Evolutionary conservation across 2,888 invertebrate genomes (phyloP).

Genomic region (Microdon myrmicae): DNA sequence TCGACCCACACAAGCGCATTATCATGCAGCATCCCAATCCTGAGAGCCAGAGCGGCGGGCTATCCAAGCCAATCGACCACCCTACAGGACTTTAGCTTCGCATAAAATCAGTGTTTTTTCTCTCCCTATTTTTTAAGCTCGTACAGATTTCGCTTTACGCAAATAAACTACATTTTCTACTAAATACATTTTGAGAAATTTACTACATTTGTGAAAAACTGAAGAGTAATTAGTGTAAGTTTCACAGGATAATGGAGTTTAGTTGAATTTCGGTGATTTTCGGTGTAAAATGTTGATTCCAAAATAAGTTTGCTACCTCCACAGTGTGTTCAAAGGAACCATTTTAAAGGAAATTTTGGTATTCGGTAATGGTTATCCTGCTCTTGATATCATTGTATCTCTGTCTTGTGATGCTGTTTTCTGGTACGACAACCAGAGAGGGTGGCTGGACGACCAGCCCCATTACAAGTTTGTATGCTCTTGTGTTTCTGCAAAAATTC

Average conservation of each 20-base stretch:
- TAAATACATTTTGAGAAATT: slow-evolving; percentile 28
- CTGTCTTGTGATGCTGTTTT: slow-evolving; percentile 33
- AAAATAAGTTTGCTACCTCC: slow-evolving; percentile 7
- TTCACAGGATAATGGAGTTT: slow-evolving; percentile 5
- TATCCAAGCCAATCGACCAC: slow-evolving; percentile 22
- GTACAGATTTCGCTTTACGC: slow-evolving; percentile 39
- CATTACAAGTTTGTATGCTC: no score
- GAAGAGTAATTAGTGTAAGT: slow-evolving; percentile 27
- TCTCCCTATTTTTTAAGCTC: slow-evolving; percentile 51
- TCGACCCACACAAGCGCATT: slow-evolving; percentile 22
- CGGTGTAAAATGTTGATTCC: slow-evolving; percentile 5
- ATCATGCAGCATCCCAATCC: slow-evolving; percentile 6
- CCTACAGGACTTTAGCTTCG: slow-evolving; percentile 34
- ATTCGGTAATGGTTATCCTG: slow-evolving; percentile 7
- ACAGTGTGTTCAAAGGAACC: slow-evolving; percentile 31
- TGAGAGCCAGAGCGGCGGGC: slow-evolving; percentile 15
- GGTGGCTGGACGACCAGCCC: not conserved
- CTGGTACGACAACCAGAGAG: not conserved
- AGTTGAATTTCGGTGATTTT: slow-evolving; percentile 8
- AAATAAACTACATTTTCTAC: slow-evolving; percentile 41
- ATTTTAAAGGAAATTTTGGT: slow-evolving; percentile 17
- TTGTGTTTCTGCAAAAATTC: slow-evolving; percentile 42
- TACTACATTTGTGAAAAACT: slow-evolving; percentile 38
- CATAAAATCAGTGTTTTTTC: slow-evolving; percentile 46
- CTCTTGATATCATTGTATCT: slow-evolving; percentile 14